Conservation (phyloP, 2,888 invertebrate species). For the Ectropis crepuscularia region DNA sequence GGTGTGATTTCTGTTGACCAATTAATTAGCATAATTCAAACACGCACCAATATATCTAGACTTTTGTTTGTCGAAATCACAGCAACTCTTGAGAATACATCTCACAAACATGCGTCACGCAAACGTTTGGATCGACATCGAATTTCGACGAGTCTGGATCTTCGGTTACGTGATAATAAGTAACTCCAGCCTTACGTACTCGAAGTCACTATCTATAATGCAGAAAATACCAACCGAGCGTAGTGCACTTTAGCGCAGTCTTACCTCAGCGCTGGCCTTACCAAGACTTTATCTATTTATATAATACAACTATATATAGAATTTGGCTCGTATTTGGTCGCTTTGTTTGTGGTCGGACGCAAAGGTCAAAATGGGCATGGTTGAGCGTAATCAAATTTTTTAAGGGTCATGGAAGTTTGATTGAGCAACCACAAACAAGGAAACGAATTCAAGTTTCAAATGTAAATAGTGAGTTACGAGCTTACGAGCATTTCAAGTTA, state of each 20-base stretch:
- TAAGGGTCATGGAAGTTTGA: conserved; percentile 25
- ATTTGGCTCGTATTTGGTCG: conserved; percentile 47
- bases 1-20: too few relatives aligned
- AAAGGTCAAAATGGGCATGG: conserved; percentile 46
- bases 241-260: conserved; percentile 1
- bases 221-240: background rate
- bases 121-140: too few relatives aligned
- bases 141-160: too few relatives aligned
- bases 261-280: conserved; percentile 49
- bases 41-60: too few relatives aligned
- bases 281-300: conserved; percentile 48
- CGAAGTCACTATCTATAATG: background rate
- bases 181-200: too few relatives aligned
- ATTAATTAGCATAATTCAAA: too few relatives aligned
- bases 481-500: too few relatives aligned
- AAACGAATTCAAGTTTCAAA: conserved; percentile 15
- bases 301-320: conserved; percentile 54
- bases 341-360: conserved; percentile 48
- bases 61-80: too few relatives aligned
- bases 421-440: conserved; percentile 26
- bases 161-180: too few relatives aligned
- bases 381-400: conserved; percentile 19
- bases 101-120: too few relatives aligned
- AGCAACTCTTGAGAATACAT: too few relatives aligned
- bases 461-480: background rate